Base-by-base conservation (phyloP, 2,888 invertebrate genomes). In the Rhaphigaster nebulosa region DNA sequence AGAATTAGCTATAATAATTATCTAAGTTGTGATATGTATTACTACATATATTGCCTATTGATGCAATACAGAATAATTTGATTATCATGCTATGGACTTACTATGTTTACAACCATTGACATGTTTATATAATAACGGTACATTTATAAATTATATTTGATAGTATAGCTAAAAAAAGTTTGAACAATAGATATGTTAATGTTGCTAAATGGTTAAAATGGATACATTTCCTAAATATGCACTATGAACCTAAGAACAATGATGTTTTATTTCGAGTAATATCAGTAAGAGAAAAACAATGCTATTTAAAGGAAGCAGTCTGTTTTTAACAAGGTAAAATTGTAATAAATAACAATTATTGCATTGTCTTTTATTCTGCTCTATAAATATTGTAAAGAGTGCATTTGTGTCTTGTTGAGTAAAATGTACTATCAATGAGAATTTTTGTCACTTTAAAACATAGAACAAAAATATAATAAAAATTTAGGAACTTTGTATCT, bases 401-500 rank as follows among this genome's bases (percentile, higher is more conserved):
- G 60, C 88, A 54, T 88, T 88, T 88, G 56, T 54, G 38, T 88
- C 54, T 88, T 56, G 38, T 52, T 26, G 23, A 18, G 26, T 54
- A 54, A 88, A 54, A 88, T 41, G 54, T 60, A 38, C 12, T 60
- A 50, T 26, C 60, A 18, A 54, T 45, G 88, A 88, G 13, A 38
- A 18, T 29, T 38, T 56, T 88, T 56, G 88, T 38, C 23, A 54
- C 88, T 26, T 88, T 26, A 90, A 29, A 76, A 52, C 15, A 76
- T 65, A n/a, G 70, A 60, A 45, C 26, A 70, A 70, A 89, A 70
- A 45, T 29, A 89, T 65, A 70, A 65, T 70, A 90, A 34, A 56
- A 76, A 52, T 90, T 70, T 80, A 88, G 88, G 88, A 88, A 88
- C 88, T 90, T 90, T 90, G 50, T 76, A 90, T 52, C 80, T 90